phyloP scores from a whole-genome alignment of 2,113 vertebrate species.

The Dicrurus megarhynchus region DNA sequence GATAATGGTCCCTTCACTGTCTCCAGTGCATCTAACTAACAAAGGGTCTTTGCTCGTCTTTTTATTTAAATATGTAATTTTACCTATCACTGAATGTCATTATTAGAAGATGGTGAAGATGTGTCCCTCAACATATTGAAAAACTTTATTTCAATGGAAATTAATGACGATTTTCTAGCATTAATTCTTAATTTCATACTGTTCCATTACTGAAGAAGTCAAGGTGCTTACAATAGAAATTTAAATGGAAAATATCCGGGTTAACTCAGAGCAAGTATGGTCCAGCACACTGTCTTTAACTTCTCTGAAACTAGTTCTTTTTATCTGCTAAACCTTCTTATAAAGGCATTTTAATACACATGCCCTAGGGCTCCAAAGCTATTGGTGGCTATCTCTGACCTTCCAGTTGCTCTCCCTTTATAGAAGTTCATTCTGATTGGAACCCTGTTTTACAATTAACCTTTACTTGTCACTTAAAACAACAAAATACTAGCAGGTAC shows the following conservation, averaged over 20 bases:
- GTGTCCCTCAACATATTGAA: background rate
- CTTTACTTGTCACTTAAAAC: background rate
- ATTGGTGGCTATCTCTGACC: background rate
- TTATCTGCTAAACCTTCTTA: background rate
- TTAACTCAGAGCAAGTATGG: background rate
- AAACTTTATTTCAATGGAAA: background rate
- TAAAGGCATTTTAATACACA: background rate
- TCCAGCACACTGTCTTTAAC: background rate
- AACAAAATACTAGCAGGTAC: background rate
- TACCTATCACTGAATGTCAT: background rate
- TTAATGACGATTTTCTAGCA: background rate
- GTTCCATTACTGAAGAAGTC: background rate
- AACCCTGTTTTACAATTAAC: background rate
- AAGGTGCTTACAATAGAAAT: background rate
- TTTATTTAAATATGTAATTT: background rate
- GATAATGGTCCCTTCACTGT: background rate
- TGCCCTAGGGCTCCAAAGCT: background rate
- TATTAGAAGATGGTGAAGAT: background rate
- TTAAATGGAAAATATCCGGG: background rate
- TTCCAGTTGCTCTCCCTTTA: background rate
- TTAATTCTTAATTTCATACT: background rate
- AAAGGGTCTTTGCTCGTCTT: background rate
- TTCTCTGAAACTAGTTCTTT: background rate
- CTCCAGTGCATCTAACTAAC: background rate
- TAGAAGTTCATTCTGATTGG: background rate